Percentiles rank a stretch among this genome's conserved stretches.
Evolutionary conservation across 1,140 invertebrate genomes (phyloP).

Genomic region (Bactericera cockerelli): DNA sequence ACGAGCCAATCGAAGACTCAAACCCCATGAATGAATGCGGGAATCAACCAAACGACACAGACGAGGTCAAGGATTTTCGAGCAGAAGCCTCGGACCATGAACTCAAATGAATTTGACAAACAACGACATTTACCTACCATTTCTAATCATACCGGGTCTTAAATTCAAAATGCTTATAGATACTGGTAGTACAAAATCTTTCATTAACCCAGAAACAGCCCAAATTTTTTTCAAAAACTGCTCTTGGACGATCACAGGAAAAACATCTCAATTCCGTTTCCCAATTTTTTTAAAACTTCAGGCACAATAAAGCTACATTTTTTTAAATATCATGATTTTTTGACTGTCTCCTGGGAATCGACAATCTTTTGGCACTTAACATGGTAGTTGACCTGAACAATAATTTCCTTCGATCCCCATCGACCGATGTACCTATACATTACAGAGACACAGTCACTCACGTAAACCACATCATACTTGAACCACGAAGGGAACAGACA

Average conservation of each 20-base stretch:
- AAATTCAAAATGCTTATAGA: slow-evolving; percentile 13
- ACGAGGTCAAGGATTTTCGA: background rate
- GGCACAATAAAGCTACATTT: background rate
- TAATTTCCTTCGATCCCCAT: no score
- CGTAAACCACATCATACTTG: no score
- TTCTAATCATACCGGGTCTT: slow-evolving; percentile 3
- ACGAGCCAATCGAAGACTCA: no score
- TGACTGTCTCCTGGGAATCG: background rate
- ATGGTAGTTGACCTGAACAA: no score
- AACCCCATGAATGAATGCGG: no score
- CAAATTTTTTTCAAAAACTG: slow-evolving; percentile 12
- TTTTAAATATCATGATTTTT: slow-evolving; percentile 1
- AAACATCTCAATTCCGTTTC: background rate
- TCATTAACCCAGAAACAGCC: slow-evolving; percentile 13
- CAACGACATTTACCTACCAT: background rate
- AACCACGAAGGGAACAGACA: no score
- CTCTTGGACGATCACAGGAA: slow-evolving; percentile 1
- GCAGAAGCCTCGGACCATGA: background rate
- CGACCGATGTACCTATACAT: no score
- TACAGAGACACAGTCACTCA: no score
- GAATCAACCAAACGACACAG: no score
- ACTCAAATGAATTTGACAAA: background rate
- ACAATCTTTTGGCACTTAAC: background rate
- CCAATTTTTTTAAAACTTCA: background rate
- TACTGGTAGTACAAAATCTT: slow-evolving; percentile 13